Base-by-base conservation (phyloP, 2,113 vertebrate genomes). In the Istiophorus platypterus region DNA sequence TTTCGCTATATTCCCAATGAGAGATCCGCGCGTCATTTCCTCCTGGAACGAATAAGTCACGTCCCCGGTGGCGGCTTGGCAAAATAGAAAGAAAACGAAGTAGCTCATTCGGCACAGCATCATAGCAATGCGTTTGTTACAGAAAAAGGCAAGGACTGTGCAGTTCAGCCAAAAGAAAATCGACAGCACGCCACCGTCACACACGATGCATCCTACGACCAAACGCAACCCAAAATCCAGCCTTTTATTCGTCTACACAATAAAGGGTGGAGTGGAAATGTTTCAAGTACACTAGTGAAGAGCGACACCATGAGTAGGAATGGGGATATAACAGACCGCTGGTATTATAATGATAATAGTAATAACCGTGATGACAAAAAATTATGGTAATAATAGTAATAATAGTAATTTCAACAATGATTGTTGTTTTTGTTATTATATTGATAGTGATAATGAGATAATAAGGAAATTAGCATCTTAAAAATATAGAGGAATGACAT, bases 1-100 rank as follows among this genome's bases (percentile, higher is more conserved):
- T 74, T 95, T 93, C 39, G 93, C 91, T 37, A 96, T 79, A 89
- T 96, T 93, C 51, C 95, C 95, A 78, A 96, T 90, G 24, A 88
- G 47, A 5, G 92, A 94, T 78, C 94, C 94, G 66, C 83, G 90
- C 65, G 94, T 94, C 92, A 94, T 82, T 81, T 96, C 96, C 78
- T 96, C 96, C 0, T 89, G 91, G 6, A 96, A 75, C 1, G 94
- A 93, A 85, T 93, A 97, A 71, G 90, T 94, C 13, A 95, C 59
- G 78, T 93, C 94, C 73, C 88, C 93, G n/a, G n/a, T n/a, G n/a
- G n/a, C n/a, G n/a, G n/a, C n/a, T n/a, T n/a, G 77, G 20, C 0
- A 87, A 18, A 73, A 84, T n/a, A n/a, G n/a, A n/a, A n/a, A 73
- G 13, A 77, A 66, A 76, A 80, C 9, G 7, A 87, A 12, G 39